These are phyloP conservation scores for Cerceris ruficornis DNA, from an alignment of 2,888 invertebrate genomes.

Conservation along the genomic window DNA sequence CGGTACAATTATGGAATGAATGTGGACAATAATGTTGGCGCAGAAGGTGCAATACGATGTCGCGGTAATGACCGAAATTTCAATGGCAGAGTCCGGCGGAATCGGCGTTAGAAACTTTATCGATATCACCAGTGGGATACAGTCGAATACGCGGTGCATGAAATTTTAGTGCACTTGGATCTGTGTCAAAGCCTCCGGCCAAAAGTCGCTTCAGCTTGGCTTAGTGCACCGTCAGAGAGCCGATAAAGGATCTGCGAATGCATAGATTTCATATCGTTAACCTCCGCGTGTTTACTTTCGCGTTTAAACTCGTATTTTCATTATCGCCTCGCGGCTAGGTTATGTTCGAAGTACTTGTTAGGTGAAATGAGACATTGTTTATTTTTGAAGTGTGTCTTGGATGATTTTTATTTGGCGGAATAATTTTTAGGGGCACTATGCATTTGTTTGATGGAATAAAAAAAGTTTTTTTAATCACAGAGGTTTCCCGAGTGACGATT, in stretches of 20 bases:
- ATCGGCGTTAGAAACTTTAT: slow-evolving; percentile 52
- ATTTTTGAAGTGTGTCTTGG: neutral
- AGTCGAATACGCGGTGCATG: slow-evolving; percentile 51
- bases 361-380: no score
- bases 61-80: slow-evolving; percentile 46
- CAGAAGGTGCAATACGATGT: slow-evolving; percentile 12
- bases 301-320: slow-evolving; percentile 1
- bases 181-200: slow-evolving; percentile 50
- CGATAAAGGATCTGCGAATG: slow-evolving; percentile 21
- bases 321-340: neutral
- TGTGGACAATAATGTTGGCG: slow-evolving; percentile 10
- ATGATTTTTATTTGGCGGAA: neutral
- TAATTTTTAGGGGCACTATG: no score
- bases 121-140: slow-evolving; percentile 31
- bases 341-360: no score
- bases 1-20: slow-evolving; percentile 18
- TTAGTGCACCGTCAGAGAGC: slow-evolving; percentile 13
- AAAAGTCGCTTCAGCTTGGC: slow-evolving; percentile 44
- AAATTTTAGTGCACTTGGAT: slow-evolving; percentile 66
- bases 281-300: neutral
- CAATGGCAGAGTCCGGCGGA: slow-evolving; percentile 5
- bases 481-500: no score
- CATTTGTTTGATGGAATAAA: no score
- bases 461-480: no score
- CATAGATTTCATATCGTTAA: slow-evolving; percentile 22